These are phyloP conservation scores for Orchestes rusci DNA, from an alignment of 2,888 invertebrate genomes.

Conservation along the genomic window DNA sequence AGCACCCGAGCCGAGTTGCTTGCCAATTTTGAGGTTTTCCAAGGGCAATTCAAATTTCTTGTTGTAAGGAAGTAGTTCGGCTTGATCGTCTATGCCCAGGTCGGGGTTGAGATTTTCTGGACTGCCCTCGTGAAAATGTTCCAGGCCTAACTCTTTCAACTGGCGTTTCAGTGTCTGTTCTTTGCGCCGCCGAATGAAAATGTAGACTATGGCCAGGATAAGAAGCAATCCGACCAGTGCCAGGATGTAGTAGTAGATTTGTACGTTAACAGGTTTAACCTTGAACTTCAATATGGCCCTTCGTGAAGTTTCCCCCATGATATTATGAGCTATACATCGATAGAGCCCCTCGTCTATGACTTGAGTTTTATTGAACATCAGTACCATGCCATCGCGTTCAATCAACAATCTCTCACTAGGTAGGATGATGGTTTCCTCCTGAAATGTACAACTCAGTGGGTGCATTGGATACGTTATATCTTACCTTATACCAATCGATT, in stretches of 20 bases:
- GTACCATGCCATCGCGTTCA: slow-evolving; percentile 37
- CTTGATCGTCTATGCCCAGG: slow-evolving; percentile 84
- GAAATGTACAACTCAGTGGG: slow-evolving; percentile 16
- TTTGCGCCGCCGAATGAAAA: slow-evolving; percentile 47
- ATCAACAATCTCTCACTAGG: slow-evolving; percentile 37
- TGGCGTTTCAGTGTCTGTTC: slow-evolving; percentile 54
- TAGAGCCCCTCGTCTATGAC: slow-evolving; percentile 55
- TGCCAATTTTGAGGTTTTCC: slow-evolving; percentile 63
- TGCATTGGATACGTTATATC: slow-evolving; percentile 11
- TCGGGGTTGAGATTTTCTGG: slow-evolving; percentile 80
- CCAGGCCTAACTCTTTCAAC: slow-evolving; percentile 64
- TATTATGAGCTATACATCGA: slow-evolving; percentile 50
- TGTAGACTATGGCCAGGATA: slow-evolving; percentile 42
- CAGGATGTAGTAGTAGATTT: slow-evolving; percentile 26
- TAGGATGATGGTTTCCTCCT: slow-evolving; percentile 27
- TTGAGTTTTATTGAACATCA: slow-evolving; percentile 51
- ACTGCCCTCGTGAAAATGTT: slow-evolving; percentile 72
- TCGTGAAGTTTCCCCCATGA: slow-evolving; percentile 44
- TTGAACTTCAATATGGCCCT: slow-evolving; percentile 29
- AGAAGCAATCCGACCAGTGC: slow-evolving; percentile 41
- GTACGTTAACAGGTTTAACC: slow-evolving; percentile 19
- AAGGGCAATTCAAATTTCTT: slow-evolving; percentile 84
- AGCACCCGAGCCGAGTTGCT: slow-evolving; percentile 76
- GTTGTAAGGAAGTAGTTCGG: slow-evolving; percentile 88
- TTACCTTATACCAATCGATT: slow-evolving; percentile 67